These are phyloP conservation scores for Mionectes macconnelli DNA, from an alignment of 2,113 vertebrate species.

Conservation along the genomic window DNA sequence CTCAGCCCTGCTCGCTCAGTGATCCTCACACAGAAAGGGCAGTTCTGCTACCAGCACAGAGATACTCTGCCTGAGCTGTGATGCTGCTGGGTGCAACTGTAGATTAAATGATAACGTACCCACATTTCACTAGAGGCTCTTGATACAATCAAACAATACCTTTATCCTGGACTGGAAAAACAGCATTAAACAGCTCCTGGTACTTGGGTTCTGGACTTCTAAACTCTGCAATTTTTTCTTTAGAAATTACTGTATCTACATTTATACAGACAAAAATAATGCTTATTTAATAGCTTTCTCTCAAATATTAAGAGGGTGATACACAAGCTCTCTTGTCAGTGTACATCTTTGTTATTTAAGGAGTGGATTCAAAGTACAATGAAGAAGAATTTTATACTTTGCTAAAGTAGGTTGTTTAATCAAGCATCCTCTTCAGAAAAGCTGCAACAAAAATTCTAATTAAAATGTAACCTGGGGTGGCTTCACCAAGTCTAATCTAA, in stretches of 20 bases:
- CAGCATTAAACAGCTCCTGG: background rate
- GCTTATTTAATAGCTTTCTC: background rate
- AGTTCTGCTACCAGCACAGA: background rate
- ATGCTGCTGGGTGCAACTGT: background rate
- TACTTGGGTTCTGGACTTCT: background rate
- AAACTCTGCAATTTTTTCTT: background rate
- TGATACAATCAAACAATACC: background rate
- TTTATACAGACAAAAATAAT: background rate
- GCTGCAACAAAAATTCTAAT: conserved; percentile 1
- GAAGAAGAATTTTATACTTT: background rate
- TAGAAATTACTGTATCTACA: background rate
- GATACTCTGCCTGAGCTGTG: background rate
- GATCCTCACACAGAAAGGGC: background rate
- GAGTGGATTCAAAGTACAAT: background rate
- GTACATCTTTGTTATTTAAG: background rate
- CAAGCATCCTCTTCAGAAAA: background rate
- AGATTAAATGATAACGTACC: background rate
- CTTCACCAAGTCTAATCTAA: conserved; percentile 7
- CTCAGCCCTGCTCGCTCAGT: background rate
- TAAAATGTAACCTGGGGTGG: conserved; percentile 24
- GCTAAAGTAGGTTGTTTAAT: background rate
- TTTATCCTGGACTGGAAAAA: background rate
- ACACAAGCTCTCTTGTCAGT: background rate
- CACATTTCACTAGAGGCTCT: background rate
- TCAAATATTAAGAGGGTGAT: background rate